Conservation (phyloP, 2,113 vertebrate genomes). For the Mus musculus region GRCm39 chr5:54176501-54177000, state of each 20-base stretch:
- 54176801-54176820: not conserved
- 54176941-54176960: not conserved
- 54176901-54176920: not conserved
- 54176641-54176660: slow-evolving; percentile 35
- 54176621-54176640: not conserved
- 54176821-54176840: slow-evolving; percentile 22
- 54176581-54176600: slow-evolving; percentile 5
- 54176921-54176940: slow-evolving; percentile 35
- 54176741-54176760: not conserved
- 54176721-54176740: not conserved
- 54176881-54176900: not conserved
- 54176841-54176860: slow-evolving; percentile 48
- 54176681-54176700: slow-evolving; percentile 21
- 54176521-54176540: not conserved
- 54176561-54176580: slow-evolving; percentile 25
- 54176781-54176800: not conserved
- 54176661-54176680: slow-evolving; percentile 46
- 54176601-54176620: slow-evolving; percentile 42
- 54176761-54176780: not conserved
- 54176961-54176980: not conserved
- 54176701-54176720: not conserved
- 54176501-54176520: not conserved
- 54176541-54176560: slow-evolving; percentile 25
- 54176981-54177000: not conserved
- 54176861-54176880: slow-evolving; percentile 13